Conservation (phyloP, 2,113 vertebrate species). For the Pionites leucogaster region DNA sequence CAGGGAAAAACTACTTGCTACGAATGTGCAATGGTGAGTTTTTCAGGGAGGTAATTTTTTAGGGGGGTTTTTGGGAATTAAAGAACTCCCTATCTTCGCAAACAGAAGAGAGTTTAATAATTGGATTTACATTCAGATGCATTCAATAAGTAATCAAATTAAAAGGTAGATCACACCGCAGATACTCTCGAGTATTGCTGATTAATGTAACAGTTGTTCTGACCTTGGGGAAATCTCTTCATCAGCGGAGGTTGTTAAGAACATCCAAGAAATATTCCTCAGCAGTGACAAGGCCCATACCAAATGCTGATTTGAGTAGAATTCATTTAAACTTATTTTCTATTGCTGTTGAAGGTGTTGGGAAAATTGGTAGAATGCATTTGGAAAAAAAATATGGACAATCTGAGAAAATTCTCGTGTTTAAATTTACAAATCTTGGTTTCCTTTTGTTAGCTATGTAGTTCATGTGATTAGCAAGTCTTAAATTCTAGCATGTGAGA, state of each 20-base stretch:
- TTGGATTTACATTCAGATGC: neutral
- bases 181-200: neutral
- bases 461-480: neutral
- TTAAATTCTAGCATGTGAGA: neutral
- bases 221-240: neutral
- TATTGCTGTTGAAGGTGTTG: neutral
- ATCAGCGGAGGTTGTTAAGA: neutral
- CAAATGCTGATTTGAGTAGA: neutral
- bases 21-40: constrained; percentile 98
- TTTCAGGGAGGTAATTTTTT: neutral
- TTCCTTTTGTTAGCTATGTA: neutral
- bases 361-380: neutral
- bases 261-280: neutral
- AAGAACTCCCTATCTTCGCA: neutral
- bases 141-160: neutral
- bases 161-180: neutral
- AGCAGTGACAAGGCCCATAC: neutral
- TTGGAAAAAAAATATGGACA: neutral
- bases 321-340: neutral
- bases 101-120: neutral
- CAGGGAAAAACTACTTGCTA: constrained; percentile 97
- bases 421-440: neutral
- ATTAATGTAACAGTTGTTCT: neutral
- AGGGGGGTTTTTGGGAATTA: neutral
- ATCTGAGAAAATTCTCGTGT: neutral